Conservation (phyloP, 2,888 invertebrate species). For the Trichogramma evanescens region DNA sequence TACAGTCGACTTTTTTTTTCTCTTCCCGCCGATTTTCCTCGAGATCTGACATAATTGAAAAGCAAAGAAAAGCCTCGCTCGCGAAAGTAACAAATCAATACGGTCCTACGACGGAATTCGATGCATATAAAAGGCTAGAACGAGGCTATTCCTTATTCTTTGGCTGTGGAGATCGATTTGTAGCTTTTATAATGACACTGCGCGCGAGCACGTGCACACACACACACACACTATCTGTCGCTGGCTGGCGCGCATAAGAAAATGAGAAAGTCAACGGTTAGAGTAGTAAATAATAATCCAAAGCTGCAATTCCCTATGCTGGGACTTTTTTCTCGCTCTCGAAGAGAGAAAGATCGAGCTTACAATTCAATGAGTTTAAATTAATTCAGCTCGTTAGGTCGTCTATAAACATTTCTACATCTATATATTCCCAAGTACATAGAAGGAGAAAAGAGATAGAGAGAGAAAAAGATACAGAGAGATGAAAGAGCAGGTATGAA, state of each 20-base stretch:
- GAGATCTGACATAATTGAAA: background rate
- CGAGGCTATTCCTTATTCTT: too few relatives aligned
- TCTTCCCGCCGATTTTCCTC: background rate
- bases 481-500: background rate
- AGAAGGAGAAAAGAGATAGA: too few relatives aligned
- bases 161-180: conserved; percentile 2
- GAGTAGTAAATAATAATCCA: background rate
- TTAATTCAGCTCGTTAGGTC: conserved; percentile 38
- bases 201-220: background rate
- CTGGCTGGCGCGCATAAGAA: conserved; percentile 24
- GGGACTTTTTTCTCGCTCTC: conserved; percentile 24
- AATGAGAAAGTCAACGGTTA: conserved; percentile 27
- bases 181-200: conserved; percentile 11
- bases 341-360: background rate
- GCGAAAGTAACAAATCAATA: too few relatives aligned
- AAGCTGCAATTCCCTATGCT: conserved; percentile 27
- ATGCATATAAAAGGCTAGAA: too few relatives aligned
- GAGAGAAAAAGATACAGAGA: too few relatives aligned
- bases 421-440: too few relatives aligned
- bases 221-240: background rate
- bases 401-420: background rate
- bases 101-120: too few relatives aligned
- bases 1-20: too few relatives aligned
- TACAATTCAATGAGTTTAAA: conserved; percentile 34
- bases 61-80: background rate